Conservation (phyloP, 2,888 invertebrate species). For the Xestia rhomboidea region DNA sequence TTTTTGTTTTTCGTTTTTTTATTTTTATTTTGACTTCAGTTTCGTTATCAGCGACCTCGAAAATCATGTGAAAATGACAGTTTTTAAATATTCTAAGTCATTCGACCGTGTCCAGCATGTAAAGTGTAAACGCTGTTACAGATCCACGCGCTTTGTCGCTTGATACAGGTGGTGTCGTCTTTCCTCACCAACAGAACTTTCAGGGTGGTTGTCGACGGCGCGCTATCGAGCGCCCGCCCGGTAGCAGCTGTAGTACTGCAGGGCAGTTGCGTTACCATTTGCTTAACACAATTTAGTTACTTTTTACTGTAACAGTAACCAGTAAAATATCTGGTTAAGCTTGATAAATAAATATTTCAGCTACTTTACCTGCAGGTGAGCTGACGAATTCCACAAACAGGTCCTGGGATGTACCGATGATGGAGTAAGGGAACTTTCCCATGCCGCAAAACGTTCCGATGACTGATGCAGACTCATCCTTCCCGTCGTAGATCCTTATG, state of each 20-base stretch:
- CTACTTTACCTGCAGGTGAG: constrained; percentile 93
- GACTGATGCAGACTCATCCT: constrained; percentile 95
- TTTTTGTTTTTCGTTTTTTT: too few relatives aligned
- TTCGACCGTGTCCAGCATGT: too few relatives aligned
- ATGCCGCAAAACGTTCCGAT: constrained; percentile 98
- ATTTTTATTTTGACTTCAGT: too few relatives aligned
- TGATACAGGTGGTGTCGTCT: neutral
- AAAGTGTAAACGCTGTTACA: neutral
- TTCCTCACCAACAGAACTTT: neutral
- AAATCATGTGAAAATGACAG: too few relatives aligned
- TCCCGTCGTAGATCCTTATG: constrained; percentile 97
- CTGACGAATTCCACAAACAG: constrained; percentile 97
- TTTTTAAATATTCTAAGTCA: too few relatives aligned
- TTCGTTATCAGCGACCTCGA: too few relatives aligned
- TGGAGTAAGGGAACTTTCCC: constrained; percentile 98
- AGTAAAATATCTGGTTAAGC: neutral
- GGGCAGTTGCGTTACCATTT: too few relatives aligned
- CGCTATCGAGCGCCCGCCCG: too few relatives aligned
- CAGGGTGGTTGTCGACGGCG: too few relatives aligned
- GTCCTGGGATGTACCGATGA: constrained; percentile 97
- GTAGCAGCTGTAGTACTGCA: too few relatives aligned
- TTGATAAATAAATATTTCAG: neutral
- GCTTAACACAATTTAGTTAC: too few relatives aligned
- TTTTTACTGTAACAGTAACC: neutral
- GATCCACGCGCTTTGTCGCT: neutral